These are phyloP conservation scores for Drosophila suboccidentalis DNA, from an alignment of 2,888 invertebrate genomes.

Conservation along the genomic window DNA sequence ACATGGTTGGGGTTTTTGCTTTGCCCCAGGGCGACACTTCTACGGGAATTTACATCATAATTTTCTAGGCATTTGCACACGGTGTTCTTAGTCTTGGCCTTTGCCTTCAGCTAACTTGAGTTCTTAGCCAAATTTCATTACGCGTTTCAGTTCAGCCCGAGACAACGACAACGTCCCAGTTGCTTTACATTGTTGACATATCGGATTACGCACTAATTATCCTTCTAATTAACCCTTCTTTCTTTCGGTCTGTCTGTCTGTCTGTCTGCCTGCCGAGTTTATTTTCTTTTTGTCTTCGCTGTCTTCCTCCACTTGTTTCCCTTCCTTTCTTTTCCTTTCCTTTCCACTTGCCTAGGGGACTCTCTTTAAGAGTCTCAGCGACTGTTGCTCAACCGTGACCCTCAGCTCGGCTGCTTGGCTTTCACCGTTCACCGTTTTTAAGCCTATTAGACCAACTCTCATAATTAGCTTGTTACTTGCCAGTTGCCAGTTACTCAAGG, in stretches of 20 bases:
- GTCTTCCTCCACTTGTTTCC: conserved; percentile 26
- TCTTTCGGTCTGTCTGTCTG: conserved; percentile 28
- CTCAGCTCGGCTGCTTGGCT: conserved; percentile 48
- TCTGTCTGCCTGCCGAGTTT: conserved; percentile 41
- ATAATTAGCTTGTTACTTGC: conserved; percentile 75
- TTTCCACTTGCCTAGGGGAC: conserved; percentile 46
- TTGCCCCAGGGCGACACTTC: conserved; percentile 25
- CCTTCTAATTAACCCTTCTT: conserved; percentile 84
- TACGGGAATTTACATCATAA: conserved; percentile 65
- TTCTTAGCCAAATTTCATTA: conserved; percentile 66
- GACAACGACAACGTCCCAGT: conserved; percentile 8
- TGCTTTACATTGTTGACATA: conserved; percentile 76
- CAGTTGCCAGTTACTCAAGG: conserved; percentile 30
- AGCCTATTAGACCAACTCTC: conserved; percentile 82
- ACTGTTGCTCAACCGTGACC: conserved; percentile 72
- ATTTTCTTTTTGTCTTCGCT: conserved; percentile 47
- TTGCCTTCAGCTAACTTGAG: background rate
- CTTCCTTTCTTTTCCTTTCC: conserved; percentile 36
- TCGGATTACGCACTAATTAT: conserved; percentile 85
- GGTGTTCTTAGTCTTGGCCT: conserved; percentile 6
- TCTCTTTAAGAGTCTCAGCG: conserved; percentile 15
- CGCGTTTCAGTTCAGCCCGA: conserved; percentile 1
- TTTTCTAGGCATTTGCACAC: conserved; percentile 65
- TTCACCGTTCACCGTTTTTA: conserved; percentile 66
- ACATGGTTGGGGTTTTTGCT: background rate